Base-by-base conservation (phyloP, 2,797 vertebrate genomes). In the Esox lucius region DNA sequence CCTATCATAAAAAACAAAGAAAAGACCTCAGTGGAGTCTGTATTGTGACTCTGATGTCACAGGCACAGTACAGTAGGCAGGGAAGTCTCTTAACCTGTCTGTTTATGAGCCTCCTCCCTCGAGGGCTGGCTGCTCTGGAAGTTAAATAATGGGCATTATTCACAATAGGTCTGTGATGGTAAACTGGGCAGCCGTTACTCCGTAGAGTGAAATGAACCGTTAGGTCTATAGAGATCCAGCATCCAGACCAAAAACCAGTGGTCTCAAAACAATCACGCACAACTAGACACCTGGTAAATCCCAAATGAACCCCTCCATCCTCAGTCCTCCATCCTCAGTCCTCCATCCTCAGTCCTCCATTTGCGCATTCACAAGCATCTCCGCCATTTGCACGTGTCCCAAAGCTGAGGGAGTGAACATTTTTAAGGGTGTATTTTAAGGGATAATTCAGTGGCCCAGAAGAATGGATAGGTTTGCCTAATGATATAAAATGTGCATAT, bases 141-240 rank as follows among this genome's bases (percentile, higher is more conserved):
- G 80, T 92, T 92, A 83, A 82, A 86, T 92, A 93, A 92, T 75
- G 62, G 39, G 17, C 73, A 80, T 89, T 84, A 88, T 84, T 90
- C 81, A 87, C 73, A 48, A 79, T 84, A 74, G 76, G 84, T 73
- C 77, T 59, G 81, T 8, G 3, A 8, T 39, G 35, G 35, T 39
- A 3, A 84, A 81, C 70, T 66, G 85, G 70, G 81, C 80, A 75
- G 76, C 78, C 85, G 76, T 84, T 85, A 82, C 51, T 67, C 80
- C 75, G 86, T 77, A 46, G 79, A 78, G 78, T 72, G 75, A 87
- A 84, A 87, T 83, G 83, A 90, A 83, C 83, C 83, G 75, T 85
- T 78, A 31, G 68, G 77, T 85, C 51, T 80, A 33, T 78, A 39
- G 77, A 75, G 80, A 82, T 82, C 82, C 68, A 82, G 80, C 49